Conservation (phyloP, 2,888 invertebrate species). For the Augiades crinisus region DNA sequence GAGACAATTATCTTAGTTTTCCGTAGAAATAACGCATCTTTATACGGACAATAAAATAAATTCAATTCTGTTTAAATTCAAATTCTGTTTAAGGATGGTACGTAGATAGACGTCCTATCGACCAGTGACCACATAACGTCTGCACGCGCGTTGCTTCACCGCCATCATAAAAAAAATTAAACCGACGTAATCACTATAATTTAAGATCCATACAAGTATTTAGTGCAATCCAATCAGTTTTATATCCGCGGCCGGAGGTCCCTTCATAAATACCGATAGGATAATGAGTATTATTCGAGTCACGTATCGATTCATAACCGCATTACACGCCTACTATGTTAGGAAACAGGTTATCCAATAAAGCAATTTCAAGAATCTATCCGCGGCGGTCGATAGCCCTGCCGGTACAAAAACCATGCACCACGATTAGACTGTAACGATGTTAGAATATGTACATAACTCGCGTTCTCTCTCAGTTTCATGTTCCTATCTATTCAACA, state of each 20-base stretch:
- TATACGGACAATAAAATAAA: too few relatives aligned
- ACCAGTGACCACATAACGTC: too few relatives aligned
- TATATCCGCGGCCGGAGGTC: constrained; percentile 27
- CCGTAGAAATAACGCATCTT: too few relatives aligned
- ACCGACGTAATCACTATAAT: too few relatives aligned
- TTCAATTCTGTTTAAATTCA: too few relatives aligned
- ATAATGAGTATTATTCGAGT: constrained; percentile 50
- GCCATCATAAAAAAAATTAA: too few relatives aligned
- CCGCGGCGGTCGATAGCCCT: constrained; percentile 66
- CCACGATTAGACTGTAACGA: constrained; percentile 53
- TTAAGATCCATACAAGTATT: too few relatives aligned
- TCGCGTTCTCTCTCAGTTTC: constrained; percentile 16
- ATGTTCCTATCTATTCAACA: constrained; percentile 19
- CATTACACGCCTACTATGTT: constrained; percentile 62
- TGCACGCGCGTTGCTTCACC: too few relatives aligned
- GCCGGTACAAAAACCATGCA: constrained; percentile 64
- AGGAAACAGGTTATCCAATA: constrained; percentile 73
- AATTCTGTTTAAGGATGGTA: too few relatives aligned
- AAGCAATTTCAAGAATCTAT: constrained; percentile 73
- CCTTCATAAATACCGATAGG: constrained; percentile 38
- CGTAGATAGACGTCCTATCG: too few relatives aligned
- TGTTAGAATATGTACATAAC: constrained; percentile 39
- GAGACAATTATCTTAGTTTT: too few relatives aligned
- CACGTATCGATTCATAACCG: constrained; percentile 57
- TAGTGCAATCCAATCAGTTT: constrained; percentile 36